Percentiles rank a stretch among this genome's conserved stretches.
Evolutionary conservation across 1,140 invertebrate genomes (phyloP).

Genomic region (Leptinotarsa texana): DNA sequence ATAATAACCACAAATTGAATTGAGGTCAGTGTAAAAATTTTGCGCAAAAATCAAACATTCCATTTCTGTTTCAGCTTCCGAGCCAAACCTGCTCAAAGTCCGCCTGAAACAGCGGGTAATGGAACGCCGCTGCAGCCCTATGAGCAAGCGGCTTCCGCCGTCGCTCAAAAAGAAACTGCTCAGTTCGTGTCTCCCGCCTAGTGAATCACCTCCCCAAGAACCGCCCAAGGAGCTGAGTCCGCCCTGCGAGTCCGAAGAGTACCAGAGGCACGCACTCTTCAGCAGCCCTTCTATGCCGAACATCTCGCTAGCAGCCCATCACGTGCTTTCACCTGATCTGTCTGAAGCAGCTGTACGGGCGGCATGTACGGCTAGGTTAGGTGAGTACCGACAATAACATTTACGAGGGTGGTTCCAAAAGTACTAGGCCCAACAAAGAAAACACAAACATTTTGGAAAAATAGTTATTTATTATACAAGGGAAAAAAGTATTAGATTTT

Average conservation of each 20-base stretch:
- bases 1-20: no score
- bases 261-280: conserved; percentile 70
- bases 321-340: conserved; percentile 56
- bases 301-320: conserved; percentile 77
- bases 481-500: no score
- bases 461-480: no score
- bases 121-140: conserved; percentile 84
- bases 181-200: conserved; percentile 54
- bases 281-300: conserved; percentile 95
- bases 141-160: conserved; percentile 76
- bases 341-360: conserved; percentile 81
- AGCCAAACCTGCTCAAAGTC: conserved; percentile 96
- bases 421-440: no score
- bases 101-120: conserved; percentile 94
- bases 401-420: no score
- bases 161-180: conserved; percentile 66
- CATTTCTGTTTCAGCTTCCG: conserved; percentile 76
- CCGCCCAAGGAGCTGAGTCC: conserved; percentile 46
- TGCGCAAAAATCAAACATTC: neutral
- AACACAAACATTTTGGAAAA: no score
- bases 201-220: conserved; percentile 57
- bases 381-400: neutral
- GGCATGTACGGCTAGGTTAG: conserved; percentile 71
- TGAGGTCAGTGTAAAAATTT: no score
- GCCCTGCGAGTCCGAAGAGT: conserved; percentile 58